Percentiles rank a stretch among this genome's conserved stretches.
Conservation (phyloP, 2,113 vertebrate species). For the Oryzias curvinotus region DNA sequence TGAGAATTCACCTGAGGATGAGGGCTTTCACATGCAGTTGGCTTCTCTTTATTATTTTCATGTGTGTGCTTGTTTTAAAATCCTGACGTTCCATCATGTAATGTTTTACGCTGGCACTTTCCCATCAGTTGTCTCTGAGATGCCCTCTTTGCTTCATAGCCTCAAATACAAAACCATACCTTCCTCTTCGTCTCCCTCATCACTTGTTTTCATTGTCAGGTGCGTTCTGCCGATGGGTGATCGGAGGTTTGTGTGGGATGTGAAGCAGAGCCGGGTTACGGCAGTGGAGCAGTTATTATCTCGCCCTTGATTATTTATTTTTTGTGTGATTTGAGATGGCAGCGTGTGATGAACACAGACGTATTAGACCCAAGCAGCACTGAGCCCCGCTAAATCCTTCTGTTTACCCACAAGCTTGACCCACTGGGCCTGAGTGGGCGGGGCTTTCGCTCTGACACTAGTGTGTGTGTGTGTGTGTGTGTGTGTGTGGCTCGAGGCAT, state of each 20-base stretch:
- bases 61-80: neutral
- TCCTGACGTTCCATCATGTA: neutral
- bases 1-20: neutral
- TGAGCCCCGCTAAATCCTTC: slow-evolving; percentile 60
- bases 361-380: slow-evolving; percentile 66
- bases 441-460: neutral
- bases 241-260: slow-evolving; percentile 9
- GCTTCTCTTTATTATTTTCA: neutral
- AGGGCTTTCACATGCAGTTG: no score
- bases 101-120: neutral
- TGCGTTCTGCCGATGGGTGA: slow-evolving; percentile 22
- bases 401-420: slow-evolving; percentile 79
- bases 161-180: slow-evolving; percentile 37
- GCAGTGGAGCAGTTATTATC: slow-evolving; percentile 57
- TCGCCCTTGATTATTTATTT: slow-evolving; percentile 71
- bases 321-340: slow-evolving; percentile 76
- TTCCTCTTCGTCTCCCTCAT: slow-evolving; percentile 28
- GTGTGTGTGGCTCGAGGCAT: slow-evolving; percentile 15
- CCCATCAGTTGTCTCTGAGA: slow-evolving; percentile 40
- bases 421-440: slow-evolving; percentile 43
- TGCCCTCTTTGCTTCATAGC: slow-evolving; percentile 34
- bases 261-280: slow-evolving; percentile 17
- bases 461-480: slow-evolving; percentile 10
- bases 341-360: slow-evolving; percentile 72
- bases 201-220: slow-evolving; percentile 47